Evolutionary conservation across 1,140 invertebrate genomes (phyloP), one percentile per base, ranked within the genome.

Genomic region (Formica selysi): DNA sequence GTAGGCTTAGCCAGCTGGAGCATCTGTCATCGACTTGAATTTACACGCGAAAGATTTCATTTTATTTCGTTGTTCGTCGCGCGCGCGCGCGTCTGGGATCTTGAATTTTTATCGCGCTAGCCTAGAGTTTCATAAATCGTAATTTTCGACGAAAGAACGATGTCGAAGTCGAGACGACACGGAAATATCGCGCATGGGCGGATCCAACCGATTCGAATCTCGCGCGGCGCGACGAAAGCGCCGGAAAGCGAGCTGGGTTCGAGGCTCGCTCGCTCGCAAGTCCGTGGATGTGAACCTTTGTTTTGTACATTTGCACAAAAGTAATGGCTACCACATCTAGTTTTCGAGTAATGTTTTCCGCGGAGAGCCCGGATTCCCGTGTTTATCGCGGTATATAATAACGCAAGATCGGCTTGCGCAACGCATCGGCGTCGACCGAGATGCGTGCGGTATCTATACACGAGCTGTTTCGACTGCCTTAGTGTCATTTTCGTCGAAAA

Each of bases 251-350:
- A 85, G 90, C 92, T 94, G 93, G 93, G 87, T 92, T 92, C 86
- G 93, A 94, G 94, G 93, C 93, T 94, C 87, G 87, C 88, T 92
- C 87, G 92, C 91, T 92, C 87, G 86, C 88, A 91, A 93, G 91
- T 95, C 94, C 94, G 95, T 95, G 94, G 94, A 94, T 93, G 95
- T 94, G 93, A 92, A 95, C 94, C 95, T 94, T 95, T 95, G 95
- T 95, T 95, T 95, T 95, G 94, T 94, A 94, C 90, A 93, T 95
- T 95, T 95, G 94, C 94, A 94, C 90, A 93, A 91, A 93, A 94
- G 92, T 78, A 94, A 95, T 95, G 94, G 94, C 94, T 95, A 94
- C 95, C 95, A 95, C 95, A 93, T 95, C 94, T 95, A 92, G 92
- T 93, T 93, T 93, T 93, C 93, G 93, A 95, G 93, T 94, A 93